These are phyloP conservation scores for Zaprionus nigranus DNA, from an alignment of 1,140 invertebrate genomes.

Conservation along the genomic window DNA sequence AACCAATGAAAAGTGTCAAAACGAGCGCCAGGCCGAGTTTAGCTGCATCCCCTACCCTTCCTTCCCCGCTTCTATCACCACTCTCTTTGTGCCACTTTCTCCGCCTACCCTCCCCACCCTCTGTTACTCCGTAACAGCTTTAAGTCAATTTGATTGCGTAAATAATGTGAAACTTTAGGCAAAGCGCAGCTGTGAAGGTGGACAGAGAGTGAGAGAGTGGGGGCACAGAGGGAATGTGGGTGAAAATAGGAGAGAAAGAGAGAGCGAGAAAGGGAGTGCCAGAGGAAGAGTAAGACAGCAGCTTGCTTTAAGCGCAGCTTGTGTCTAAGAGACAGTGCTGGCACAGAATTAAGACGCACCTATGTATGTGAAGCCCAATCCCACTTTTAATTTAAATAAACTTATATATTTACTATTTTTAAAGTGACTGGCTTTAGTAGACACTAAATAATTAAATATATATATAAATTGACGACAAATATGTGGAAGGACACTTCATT, in stretches of 20 bases:
- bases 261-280: too few species aligned
- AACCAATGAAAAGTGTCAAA: constrained; percentile 52
- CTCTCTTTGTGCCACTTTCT: background rate
- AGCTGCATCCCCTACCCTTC: background rate
- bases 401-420: background rate
- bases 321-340: background rate
- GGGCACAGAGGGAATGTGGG: too few species aligned
- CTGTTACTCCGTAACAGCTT: background rate
- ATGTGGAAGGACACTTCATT: too few species aligned
- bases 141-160: background rate
- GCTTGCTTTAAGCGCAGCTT: background rate
- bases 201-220: background rate
- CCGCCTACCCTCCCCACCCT: background rate
- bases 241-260: too few species aligned
- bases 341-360: background rate
- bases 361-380: background rate
- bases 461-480: too few species aligned
- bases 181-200: background rate
- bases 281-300: background rate
- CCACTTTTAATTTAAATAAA: background rate
- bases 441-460: too few species aligned
- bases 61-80: background rate
- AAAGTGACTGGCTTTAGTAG: background rate
- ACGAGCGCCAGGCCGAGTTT: constrained; percentile 31
- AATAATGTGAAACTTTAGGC: background rate